Evolutionary conservation across 2,113 vertebrate species (phyloP), one percentile per base, ranked within the genome.

Genomic region (Pedetes capensis): DNA sequence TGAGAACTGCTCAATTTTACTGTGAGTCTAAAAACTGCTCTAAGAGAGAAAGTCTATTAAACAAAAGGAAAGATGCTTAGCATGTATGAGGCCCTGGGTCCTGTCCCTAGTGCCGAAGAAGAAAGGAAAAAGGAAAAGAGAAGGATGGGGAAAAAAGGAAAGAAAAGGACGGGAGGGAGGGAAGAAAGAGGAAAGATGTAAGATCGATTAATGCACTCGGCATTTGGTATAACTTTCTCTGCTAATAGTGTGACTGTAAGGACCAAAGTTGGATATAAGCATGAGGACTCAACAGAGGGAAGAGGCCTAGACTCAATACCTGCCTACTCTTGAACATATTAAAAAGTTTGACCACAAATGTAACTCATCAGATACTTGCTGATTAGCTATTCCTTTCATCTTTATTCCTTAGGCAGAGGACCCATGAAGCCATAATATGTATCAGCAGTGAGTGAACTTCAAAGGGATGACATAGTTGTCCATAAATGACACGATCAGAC

Each of bases 391-490:
- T 10, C 23, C 12, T 96, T 95, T 64, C 3, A 64, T 80, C 37
- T 89, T 71, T 83, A 14, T 92, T 95, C 87, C 80, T 83, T 89
- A 57, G 42, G 17, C n/a, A 80, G 66, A 75, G 25, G 39, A 68
- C 53, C 44, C 2, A 7, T 57, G 29, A 61, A 49, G 49, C 51
- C 29, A 59, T 75, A 75, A 63, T n/a, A 37, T n/a, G 5, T 80
- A 18, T 71, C 13, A 79, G 23, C 20, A 69, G 0, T 92, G 44
- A 90, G 37, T 79, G 37, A 7, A 29, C 20, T 51, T 75, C 78
- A 90, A 83, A 72, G 37, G 37, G 22, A 18, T 53, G 42, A 69
- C 20, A 74, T 47, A 84, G 59, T 39, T 94, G 17, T 13, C 44
- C 27, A 6, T 75, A 81, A 57, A 47, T 91, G 59, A 90, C 29